Base-by-base conservation (phyloP, 2,888 invertebrate genomes). In the Apocheima hispidaria region DNA sequence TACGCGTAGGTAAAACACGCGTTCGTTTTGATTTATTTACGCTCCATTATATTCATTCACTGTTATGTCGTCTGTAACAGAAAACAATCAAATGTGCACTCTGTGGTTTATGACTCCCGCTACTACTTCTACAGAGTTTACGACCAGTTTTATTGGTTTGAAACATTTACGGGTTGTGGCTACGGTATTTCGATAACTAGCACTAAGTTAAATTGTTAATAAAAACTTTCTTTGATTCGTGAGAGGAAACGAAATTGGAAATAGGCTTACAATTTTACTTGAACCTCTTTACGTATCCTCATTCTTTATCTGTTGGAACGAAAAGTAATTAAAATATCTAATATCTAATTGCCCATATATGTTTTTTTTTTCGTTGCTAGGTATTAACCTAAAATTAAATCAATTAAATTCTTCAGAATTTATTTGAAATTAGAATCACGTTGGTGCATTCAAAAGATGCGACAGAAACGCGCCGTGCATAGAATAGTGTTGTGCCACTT, bases 401-500 rank as follows among this genome's bases (percentile, higher is more conserved):
- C 4, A n/a, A 12, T n/a, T n/a, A n/a, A n/a, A n/a, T 4, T 16
- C 14, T 33, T 56, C 30, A 16, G 44, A 36, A 41, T 20, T 16
- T 18, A 46, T 63, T 63, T 18, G 9, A 49, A 54, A 66, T 52
- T 54, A 46, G 36, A 63, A 63, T 18, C 41, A 21, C 40, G 59
- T 54, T 12, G 16, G 21, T 23, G 7, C 20, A 50, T 69, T 64
- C 52, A 57, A 50, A 58, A 57, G 54, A 65, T 44, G 55, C 56
- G 55, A 49, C 59, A 51, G 36, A 50, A 51, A 54, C 14, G 21
- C 49, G 52, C 57, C 69, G 69, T 72, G 74, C 58, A 74, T 70
- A 71, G 74, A 77, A 78, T 73, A 65, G 65, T 69, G 67, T 69
- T 67, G 65, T 64, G 59, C 61, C 64, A 72, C 52, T 69, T 67